phyloP scores from a whole-genome alignment of 2,888 invertebrate species.

The Boloria euphrosyne region DNA sequence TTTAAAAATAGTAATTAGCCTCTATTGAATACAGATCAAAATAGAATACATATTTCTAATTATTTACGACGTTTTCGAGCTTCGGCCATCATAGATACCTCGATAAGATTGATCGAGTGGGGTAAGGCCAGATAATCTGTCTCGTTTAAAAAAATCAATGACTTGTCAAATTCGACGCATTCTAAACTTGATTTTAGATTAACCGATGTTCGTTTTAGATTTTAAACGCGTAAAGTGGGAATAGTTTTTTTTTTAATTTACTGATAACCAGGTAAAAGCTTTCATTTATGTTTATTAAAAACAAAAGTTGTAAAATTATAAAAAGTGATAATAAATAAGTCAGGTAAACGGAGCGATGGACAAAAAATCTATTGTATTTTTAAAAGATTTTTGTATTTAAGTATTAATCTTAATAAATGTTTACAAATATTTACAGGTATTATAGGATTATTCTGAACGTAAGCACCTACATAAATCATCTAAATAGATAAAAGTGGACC shows the following conservation, averaged over 20 bases:
- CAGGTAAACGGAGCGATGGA: slow-evolving; percentile 15
- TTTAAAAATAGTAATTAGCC: neutral
- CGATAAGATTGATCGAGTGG: slow-evolving; percentile 82
- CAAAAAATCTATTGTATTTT: slow-evolving; percentile 16
- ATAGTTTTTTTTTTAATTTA: slow-evolving; percentile 18
- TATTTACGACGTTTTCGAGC: slow-evolving; percentile 47
- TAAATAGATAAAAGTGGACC: neutral
- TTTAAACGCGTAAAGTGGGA: slow-evolving; percentile 49
- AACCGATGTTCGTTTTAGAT: slow-evolving; percentile 57
- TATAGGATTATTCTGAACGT: too few species aligned
- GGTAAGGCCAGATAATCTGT: slow-evolving; percentile 80
- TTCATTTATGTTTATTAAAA: slow-evolving; percentile 1
- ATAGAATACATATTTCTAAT: slow-evolving; percentile 12
- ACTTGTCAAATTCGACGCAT: slow-evolving; percentile 82
- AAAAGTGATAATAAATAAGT: neutral
- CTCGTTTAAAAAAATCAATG: slow-evolving; percentile 72
- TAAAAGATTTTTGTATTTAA: slow-evolving; percentile 16
- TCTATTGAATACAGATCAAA: slow-evolving; percentile 39
- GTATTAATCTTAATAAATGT: slow-evolving; percentile 16
- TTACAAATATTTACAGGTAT: slow-evolving; percentile 22
- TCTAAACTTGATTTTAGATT: slow-evolving; percentile 61
- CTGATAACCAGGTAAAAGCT: neutral
- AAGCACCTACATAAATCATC: neutral
- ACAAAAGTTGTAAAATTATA: neutral
- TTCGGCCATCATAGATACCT: slow-evolving; percentile 59